Evolutionary conservation across 2,113 vertebrate species (phyloP).

Genomic region (Taurulus bubalis): DNA sequence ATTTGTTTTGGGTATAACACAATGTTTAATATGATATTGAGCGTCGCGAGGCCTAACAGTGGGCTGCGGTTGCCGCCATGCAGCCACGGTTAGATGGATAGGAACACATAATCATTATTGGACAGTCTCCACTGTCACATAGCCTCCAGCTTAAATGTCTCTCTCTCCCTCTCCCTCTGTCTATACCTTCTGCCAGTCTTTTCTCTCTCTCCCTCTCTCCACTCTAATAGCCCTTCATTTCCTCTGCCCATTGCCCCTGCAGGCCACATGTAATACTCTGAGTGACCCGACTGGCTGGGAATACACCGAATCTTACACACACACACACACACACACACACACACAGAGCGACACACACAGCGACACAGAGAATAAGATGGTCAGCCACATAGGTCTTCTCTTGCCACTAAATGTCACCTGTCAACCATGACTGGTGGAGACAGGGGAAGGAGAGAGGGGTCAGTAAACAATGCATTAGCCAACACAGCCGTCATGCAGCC

Average conservation of each 20-base stretch:
- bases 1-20: conserved; percentile 69
- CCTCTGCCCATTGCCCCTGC: conserved; percentile 78
- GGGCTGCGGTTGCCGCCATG: conserved; percentile 41
- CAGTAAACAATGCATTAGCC: conserved; percentile 45
- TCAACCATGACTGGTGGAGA: conserved; percentile 51
- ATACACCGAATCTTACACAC: conserved; percentile 67
- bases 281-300: conserved; percentile 77
- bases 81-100: conserved; percentile 74
- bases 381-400: conserved; percentile 61
- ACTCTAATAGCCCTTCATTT: conserved; percentile 80
- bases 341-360: conserved; percentile 13
- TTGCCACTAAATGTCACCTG: conserved; percentile 69
- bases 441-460: conserved; percentile 27
- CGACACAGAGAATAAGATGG: conserved; percentile 32
- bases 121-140: conserved; percentile 79
- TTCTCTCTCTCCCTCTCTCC: conserved; percentile 56
- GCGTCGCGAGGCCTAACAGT: conserved; percentile 46
- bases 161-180: conserved; percentile 62
- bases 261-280: conserved; percentile 83
- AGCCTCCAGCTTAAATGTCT: conserved; percentile 78
- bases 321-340: conserved; percentile 32
- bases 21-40: conserved; percentile 64
- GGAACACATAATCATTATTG: conserved; percentile 77
- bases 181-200: conserved; percentile 62
- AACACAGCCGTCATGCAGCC: conserved; percentile 2